Evolutionary conservation across 2,888 invertebrate species (phyloP).

Genomic region (Heliconius ismenius): DNA sequence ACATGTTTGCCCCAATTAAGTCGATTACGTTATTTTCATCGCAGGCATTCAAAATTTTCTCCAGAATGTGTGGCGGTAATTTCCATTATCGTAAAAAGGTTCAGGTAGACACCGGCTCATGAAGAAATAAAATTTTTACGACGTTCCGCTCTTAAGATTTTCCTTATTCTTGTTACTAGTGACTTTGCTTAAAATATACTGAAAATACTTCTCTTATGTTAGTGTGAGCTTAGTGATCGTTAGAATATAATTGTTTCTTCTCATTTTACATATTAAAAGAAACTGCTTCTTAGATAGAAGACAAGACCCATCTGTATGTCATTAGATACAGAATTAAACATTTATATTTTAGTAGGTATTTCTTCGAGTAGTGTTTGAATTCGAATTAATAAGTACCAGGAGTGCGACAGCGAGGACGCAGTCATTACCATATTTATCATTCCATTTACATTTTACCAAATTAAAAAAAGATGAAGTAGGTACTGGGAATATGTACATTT

Average conservation of each 20-base stretch:
- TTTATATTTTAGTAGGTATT: not conserved
- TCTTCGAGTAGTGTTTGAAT: not conserved
- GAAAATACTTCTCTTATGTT: not conserved
- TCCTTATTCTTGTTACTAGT: slow-evolving; percentile 12
- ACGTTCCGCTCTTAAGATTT: slow-evolving; percentile 34
- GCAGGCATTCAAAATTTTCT: slow-evolving; percentile 24
- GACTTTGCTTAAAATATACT: slow-evolving; percentile 10
- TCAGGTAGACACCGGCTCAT: slow-evolving; percentile 31
- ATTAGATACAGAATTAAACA: not conserved
- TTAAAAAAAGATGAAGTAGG: not conserved
- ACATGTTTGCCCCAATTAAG: slow-evolving; percentile 35
- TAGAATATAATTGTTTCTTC: not conserved
- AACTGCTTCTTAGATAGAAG: not conserved
- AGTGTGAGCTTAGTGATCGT: not conserved
- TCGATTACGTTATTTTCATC: slow-evolving; percentile 29
- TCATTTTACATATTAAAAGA: not conserved
- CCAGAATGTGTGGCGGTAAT: slow-evolving; percentile 32
- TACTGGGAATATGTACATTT: not conserved
- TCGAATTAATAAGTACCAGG: not conserved
- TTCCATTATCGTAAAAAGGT: slow-evolving; percentile 36
- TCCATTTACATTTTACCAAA: not conserved
- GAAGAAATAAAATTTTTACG: slow-evolving; percentile 39
- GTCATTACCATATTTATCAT: slow-evolving; percentile 1
- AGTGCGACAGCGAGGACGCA: not conserved
- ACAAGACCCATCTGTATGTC: not conserved